Evolutionary conservation across 2,888 invertebrate genomes (phyloP).

Genomic region (Pterostichus niger): DNA sequence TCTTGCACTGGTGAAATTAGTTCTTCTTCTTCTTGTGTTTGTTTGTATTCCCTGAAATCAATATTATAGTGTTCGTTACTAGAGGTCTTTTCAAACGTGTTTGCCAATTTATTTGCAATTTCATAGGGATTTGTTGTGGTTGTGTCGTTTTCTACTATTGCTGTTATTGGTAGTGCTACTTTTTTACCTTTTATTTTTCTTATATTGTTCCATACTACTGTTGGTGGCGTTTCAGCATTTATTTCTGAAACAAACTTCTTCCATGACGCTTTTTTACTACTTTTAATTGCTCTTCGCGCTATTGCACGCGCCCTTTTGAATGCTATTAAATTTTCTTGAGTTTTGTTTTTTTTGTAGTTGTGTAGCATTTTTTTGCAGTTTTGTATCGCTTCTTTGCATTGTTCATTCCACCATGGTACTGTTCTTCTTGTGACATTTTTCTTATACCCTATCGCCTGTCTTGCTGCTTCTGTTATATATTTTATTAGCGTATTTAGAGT

Average conservation of each 20-base stretch:
- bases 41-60: neutral
- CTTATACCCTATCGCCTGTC: neutral
- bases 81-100: neutral
- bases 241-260: neutral
- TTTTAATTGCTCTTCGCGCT: neutral
- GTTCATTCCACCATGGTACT: slow-evolving; percentile 41
- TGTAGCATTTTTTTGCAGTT: neutral
- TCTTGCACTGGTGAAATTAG: neutral
- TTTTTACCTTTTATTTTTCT: slow-evolving; percentile 10
- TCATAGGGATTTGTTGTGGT: neutral
- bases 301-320: slow-evolving; percentile 15
- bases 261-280: slow-evolving; percentile 29
- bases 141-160: neutral
- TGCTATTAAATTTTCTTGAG: slow-evolving; percentile 2
- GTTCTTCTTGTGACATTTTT: neutral
- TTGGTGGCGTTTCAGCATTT: neutral
- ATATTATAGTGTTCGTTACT: neutral
- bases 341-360: slow-evolving; percentile 20
- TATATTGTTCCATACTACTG: slow-evolving; percentile 17
- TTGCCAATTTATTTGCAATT: slow-evolving; percentile 12
- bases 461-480: slow-evolving; percentile 30
- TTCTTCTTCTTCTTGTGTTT: neutral
- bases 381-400: neutral
- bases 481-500: neutral
- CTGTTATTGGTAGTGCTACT: neutral